Evolutionary conservation across 2,888 invertebrate species (phyloP).

Genomic region (Biston stratarius): DNA sequence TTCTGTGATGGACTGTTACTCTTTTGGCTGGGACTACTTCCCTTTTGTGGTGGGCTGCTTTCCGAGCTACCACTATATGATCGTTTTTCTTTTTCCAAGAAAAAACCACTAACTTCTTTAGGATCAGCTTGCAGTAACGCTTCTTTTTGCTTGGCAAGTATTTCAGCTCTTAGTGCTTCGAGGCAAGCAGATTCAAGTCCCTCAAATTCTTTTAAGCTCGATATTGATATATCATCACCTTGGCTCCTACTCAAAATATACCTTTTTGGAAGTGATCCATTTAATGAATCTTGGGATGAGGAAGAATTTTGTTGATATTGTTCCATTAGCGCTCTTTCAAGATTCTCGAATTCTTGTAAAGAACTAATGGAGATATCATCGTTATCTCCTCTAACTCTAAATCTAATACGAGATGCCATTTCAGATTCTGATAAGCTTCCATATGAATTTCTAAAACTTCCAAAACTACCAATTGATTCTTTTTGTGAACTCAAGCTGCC

Average conservation of each 20-base stretch:
- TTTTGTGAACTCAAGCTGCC: constrained; percentile 93
- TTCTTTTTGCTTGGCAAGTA: constrained; percentile 94
- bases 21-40: constrained; percentile 78
- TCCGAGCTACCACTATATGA: constrained; percentile 87
- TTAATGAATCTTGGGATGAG: constrained; percentile 94
- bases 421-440: constrained; percentile 97
- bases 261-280: constrained; percentile 92
- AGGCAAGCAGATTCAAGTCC: constrained; percentile 95
- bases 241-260: constrained; percentile 90
- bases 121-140: constrained; percentile 89
- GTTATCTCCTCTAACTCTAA: constrained; percentile 94
- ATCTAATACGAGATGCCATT: constrained; percentile 93
- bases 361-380: constrained; percentile 97
- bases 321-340: constrained; percentile 95
- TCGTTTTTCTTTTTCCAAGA: constrained; percentile 82
- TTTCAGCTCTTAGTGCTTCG: constrained; percentile 93
- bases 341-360: constrained; percentile 96
- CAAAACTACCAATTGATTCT: constrained; percentile 92
- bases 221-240: constrained; percentile 94
- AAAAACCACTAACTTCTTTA: constrained; percentile 78
- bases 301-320: constrained; percentile 90
- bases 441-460: constrained; percentile 94
- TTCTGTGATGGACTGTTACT: constrained; percentile 82
- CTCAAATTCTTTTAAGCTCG: constrained; percentile 97
- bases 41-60: constrained; percentile 85